phyloP scores from a whole-genome alignment of 1,140 invertebrate species.

The Cyclargus thomasi region DNA sequence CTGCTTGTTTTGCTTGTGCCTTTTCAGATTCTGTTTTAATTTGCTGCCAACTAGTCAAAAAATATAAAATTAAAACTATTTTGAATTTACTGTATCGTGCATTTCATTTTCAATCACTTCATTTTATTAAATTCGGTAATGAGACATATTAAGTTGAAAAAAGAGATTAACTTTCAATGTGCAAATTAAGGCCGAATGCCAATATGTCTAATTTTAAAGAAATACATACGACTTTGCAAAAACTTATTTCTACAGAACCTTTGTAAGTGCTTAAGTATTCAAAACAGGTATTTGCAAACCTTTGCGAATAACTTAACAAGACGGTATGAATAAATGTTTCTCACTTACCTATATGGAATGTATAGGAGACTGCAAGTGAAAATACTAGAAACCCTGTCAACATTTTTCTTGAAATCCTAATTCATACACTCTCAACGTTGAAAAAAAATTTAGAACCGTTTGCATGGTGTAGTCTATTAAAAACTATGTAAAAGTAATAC shows the following conservation, averaged over 20 bases:
- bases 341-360: slow-evolving; percentile 51
- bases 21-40: no score
- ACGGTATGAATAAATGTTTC: slow-evolving; percentile 8
- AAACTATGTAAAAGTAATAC: slow-evolving; percentile 36
- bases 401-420: slow-evolving; percentile 61
- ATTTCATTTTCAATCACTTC: no score
- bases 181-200: no score
- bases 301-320: neutral
- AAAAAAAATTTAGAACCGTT: slow-evolving; percentile 56
- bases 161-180: no score
- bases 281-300: neutral
- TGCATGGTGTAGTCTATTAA: slow-evolving; percentile 52
- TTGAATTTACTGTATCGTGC: no score
- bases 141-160: no score
- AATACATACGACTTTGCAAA: neutral
- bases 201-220: no score
- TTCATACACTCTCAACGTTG: slow-evolving; percentile 47
- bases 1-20: no score
- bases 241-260: neutral
- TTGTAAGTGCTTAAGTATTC: neutral
- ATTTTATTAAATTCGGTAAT: no score
- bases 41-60: no score
- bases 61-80: no score
- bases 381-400: slow-evolving; percentile 55
- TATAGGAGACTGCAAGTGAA: slow-evolving; percentile 43